These are phyloP conservation scores for Rhagonycha lutea DNA, from an alignment of 2,888 invertebrate genomes.

Conservation along the genomic window DNA sequence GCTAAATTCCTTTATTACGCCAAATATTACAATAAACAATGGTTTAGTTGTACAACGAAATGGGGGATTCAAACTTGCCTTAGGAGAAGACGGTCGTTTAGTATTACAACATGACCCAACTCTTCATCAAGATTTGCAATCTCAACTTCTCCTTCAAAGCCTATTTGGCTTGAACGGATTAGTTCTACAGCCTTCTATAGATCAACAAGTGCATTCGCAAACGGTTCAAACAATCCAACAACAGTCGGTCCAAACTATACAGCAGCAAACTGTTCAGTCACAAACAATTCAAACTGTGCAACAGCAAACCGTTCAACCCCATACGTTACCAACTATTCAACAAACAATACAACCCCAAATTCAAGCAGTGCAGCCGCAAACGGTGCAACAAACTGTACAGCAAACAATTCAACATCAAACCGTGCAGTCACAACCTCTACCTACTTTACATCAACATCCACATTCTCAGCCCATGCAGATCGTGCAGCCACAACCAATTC, in stretches of 20 bases:
- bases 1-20: conserved; percentile 35
- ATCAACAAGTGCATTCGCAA: conserved; percentile 53
- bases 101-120: conserved; percentile 69
- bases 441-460: conserved; percentile 42
- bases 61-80: conserved; percentile 67
- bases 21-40: conserved; percentile 53
- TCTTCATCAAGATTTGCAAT: conserved; percentile 59
- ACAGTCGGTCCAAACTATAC: conserved; percentile 54
- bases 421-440: conserved; percentile 48
- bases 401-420: conserved; percentile 51
- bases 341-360: conserved; percentile 51
- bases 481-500: conserved; percentile 51
- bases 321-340: conserved; percentile 46
- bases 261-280: conserved; percentile 54
- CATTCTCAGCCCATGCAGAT: conserved; percentile 53
- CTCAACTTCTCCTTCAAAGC: conserved; percentile 54
- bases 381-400: conserved; percentile 46
- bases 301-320: conserved; percentile 53
- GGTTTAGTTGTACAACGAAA: conserved; percentile 59
- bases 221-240: conserved; percentile 55
- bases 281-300: conserved; percentile 55
- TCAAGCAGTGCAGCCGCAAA: conserved; percentile 39
- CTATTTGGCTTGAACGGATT: conserved; percentile 52
- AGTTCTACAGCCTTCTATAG: conserved; percentile 52
- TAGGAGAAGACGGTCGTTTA: conserved; percentile 70